These are phyloP conservation scores for Lamellibrachia luymesi DNA, from an alignment of 1,140 invertebrate species.

Conservation along the genomic window DNA sequence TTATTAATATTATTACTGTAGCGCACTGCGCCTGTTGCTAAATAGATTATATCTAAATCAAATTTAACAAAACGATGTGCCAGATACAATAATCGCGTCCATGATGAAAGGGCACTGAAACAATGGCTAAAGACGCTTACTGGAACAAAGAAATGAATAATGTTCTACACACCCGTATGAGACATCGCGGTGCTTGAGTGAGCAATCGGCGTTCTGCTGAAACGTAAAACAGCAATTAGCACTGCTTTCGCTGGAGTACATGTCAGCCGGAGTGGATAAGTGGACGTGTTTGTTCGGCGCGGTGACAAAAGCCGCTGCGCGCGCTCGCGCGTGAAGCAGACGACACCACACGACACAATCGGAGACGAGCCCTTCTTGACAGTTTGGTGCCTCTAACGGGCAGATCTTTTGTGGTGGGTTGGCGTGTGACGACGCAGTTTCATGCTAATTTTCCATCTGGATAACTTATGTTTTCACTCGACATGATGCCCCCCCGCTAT, in stretches of 20 bases:
- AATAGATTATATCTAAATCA: not conserved
- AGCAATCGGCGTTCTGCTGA: not conserved
- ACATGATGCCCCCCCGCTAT: not conserved
- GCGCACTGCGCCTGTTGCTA: too few relatives aligned
- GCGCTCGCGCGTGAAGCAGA: not conserved
- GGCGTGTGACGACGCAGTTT: not conserved
- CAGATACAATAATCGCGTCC: not conserved
- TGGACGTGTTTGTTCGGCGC: not conserved
- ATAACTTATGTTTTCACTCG: not conserved
- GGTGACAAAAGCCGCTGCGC: not conserved
- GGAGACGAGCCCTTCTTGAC: not conserved
- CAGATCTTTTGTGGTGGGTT: not conserved
- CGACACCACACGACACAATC: not conserved
- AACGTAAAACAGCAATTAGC: not conserved
- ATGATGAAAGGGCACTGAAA: not conserved
- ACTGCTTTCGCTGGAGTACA: not conserved
- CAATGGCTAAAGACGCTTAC: not conserved
- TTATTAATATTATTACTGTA: too few relatives aligned
- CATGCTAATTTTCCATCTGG: not conserved
- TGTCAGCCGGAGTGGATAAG: not conserved
- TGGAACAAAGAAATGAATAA: not conserved
- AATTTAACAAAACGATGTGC: not conserved
- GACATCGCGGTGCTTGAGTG: not conserved
- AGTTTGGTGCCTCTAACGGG: not conserved
- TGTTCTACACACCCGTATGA: not conserved